Evolutionary conservation across 2,888 invertebrate species (phyloP), one percentile per base, ranked within the genome.

Genomic region (Euspilapteryx auroguttella): DNA sequence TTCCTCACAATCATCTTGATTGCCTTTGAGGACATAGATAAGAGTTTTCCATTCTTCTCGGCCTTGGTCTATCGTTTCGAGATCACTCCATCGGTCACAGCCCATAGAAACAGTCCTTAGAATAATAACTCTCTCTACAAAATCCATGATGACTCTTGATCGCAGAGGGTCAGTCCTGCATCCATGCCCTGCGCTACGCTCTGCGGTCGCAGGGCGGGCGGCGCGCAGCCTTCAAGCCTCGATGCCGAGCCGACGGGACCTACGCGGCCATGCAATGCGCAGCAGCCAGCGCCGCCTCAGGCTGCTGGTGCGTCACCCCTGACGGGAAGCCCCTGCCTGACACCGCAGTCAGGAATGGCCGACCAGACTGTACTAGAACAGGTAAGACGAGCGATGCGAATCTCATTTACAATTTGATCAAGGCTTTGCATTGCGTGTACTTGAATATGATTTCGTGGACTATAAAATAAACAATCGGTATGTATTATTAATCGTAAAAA

Each of bases 281-380:
- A 46, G 73, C 78, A 10, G 83, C 83, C 30, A 85, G 87, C 3
- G 78, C 79, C 4, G 81, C 83, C 31, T 85, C 89, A 2, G 82
- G 82, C 49, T 95, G 94, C 69, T 94, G 94, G 94, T 96, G 95
- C 56, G 94, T 93, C 34, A 89, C 89, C 1, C 82, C 85, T 9
- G 83, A 86, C 39, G 95, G 95, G 22, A 83, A 82, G 40, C 92
- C 91, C 1, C 79, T 94, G 29, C 83, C 87, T 7, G 87, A 89
- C 43, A 90, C 91, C 3, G 84, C 89, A 4, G 83, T 86, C 8
- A 80, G 83, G 36, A 82, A 82, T 41, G 79, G 81, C 29, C 79
- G 82, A 44, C 86, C 90, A 24, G 82, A 82, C 41, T 90, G 90
- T 53, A 78, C 65, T 3, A 62, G 52, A 26, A 58, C 64, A 28